phyloP scores from a whole-genome alignment of 2,113 vertebrate genomes.

The Silurus glanis region DNA sequence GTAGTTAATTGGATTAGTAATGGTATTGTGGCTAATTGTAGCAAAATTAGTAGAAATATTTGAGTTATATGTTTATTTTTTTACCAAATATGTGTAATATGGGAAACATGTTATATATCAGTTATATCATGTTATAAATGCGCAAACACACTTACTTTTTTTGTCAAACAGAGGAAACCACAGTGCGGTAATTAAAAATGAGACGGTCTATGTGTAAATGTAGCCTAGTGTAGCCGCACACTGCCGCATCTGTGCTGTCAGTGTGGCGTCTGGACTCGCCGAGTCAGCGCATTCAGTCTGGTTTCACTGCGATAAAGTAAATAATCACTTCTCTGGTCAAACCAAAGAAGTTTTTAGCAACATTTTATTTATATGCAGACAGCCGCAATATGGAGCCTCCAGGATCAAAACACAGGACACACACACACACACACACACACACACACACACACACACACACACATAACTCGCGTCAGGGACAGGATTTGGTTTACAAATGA shows the following conservation, averaged over 20 bases:
- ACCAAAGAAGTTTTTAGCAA: neutral
- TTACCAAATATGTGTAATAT: neutral
- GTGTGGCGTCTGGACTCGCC: neutral
- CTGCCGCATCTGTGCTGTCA: neutral
- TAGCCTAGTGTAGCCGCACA: neutral
- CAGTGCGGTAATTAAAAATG: neutral
- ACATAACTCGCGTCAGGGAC: neutral
- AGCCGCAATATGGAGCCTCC: neutral
- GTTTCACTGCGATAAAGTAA: conserved; percentile 18
- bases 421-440: neutral
- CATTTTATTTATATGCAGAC: neutral
- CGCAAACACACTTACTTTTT: neutral
- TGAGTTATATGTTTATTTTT: neutral
- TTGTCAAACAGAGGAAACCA: neutral
- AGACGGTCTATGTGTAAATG: conserved; percentile 10
- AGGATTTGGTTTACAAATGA: neutral
- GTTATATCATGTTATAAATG: neutral
- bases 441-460: neutral
- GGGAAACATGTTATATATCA: neutral
- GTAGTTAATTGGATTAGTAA: too few relatives aligned
- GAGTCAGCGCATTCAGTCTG: conserved; percentile 21
- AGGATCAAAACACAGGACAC: neutral
- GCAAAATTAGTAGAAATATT: too few relatives aligned
- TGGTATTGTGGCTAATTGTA: too few relatives aligned
- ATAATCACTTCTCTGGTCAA: conserved; percentile 7